Evolutionary conservation across 2,113 vertebrate species (phyloP), one percentile per base, ranked within the genome.

Genomic region (Sterrhoptilus dennistouni): DNA sequence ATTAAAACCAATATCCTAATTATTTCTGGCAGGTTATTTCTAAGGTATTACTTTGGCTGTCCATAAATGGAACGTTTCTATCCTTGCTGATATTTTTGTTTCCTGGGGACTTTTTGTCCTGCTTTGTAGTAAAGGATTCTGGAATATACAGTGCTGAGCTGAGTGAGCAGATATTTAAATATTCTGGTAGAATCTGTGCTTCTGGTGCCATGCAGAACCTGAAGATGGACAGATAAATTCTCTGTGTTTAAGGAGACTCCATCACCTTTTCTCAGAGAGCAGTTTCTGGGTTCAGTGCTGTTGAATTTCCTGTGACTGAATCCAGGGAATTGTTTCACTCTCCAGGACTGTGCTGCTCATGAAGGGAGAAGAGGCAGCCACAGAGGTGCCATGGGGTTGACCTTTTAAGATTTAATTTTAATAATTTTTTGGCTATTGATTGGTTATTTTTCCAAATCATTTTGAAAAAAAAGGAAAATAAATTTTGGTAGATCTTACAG

Each of bases 21-120:
- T 95, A 59, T 87, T 89, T 76, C 74, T 87, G 78, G 71, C 81
- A 95, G 86, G 33, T 90, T 83, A 21, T 75, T 91, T 87, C 61
- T 47, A 18, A 40, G 31, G 24, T 79, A 50, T 86, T 72, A 44
- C 68, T 66, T 53, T 60, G 33, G 25, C 24, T 69, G 40, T 70
- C 91, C 44, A 56, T 85, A 59, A 89, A 53, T 33, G 45, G 28
- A 75, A 45, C 3, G 15, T 69, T 87, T 56, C 28, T 72, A 69
- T 81, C 38, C 23, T 72, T 31, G 20, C 15, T 14, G 15, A 14
- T 19, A 24, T 68, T 69, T 69, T 65, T 71, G n/a, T 11, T 47
- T 72, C 35, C 20, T 6, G 42, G 36, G 11, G 36, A 21, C 23
- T 36, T 53, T 61, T 87, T 81, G 33, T 36, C 14, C 57, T 82